A percentile compares a stretch with the other conserved stretches of the same genome.
phyloP scores from a whole-genome alignment of 1,140 invertebrate species.

The Drosophila willistoni region DNA sequence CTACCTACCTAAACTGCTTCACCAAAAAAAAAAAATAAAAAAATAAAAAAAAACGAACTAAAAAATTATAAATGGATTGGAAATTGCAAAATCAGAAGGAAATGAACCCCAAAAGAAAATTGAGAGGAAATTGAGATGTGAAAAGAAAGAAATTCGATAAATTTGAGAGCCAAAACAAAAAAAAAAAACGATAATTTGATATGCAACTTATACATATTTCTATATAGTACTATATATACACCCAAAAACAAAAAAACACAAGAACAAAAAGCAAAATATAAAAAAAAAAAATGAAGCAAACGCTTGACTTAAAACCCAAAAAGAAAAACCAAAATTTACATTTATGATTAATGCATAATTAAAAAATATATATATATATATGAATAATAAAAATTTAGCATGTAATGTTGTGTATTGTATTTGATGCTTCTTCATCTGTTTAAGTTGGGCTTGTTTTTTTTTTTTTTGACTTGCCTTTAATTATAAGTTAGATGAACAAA shows the following conservation, averaged over 20 bases:
- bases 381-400: conserved; percentile 56
- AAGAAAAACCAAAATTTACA: conserved; percentile 47
- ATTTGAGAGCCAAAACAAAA: conserved; percentile 38
- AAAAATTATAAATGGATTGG: neutral
- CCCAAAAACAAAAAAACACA: conserved; percentile 1
- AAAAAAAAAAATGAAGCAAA: conserved; percentile 53
- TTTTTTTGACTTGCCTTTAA: conserved; percentile 58
- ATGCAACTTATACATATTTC: conserved; percentile 73
- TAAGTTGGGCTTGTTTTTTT: conserved; percentile 40
- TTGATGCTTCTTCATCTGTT: conserved; percentile 60
- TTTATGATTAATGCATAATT: conserved; percentile 55
- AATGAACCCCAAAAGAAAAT: neutral
- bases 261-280: neutral
- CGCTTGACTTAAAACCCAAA: conserved; percentile 61
- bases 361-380: conserved; percentile 26
- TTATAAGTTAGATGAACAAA: conserved; percentile 43
- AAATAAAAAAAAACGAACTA: neutral
- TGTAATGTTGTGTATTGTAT: conserved; percentile 68
- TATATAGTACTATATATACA: conserved; percentile 54
- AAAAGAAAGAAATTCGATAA: conserved; percentile 22
- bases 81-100: neutral
- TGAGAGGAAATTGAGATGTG: neutral
- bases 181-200: conserved; percentile 60
- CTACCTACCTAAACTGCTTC: conserved; percentile 69
- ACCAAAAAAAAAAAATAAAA: conserved; percentile 33